Base-by-base conservation (phyloP, 2,888 invertebrate species). In the Phytoseiulus persimilis region DNA sequence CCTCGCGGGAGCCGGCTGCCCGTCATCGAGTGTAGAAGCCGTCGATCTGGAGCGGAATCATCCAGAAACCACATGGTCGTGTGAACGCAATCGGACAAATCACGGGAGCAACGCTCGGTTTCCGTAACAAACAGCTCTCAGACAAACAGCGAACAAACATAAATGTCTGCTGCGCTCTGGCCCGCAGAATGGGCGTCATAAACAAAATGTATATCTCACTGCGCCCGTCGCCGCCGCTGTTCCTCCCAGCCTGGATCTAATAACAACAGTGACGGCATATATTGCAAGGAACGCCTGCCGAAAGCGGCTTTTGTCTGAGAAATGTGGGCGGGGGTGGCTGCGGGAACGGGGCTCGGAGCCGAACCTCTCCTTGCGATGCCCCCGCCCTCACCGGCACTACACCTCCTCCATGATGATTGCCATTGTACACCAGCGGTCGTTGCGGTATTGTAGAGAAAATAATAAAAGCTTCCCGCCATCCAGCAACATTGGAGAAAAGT, bases 361-460 rank as follows among this genome's bases (percentile, higher is more conserved):
- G 65, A 23, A 28, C 65, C 14, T 23, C 65, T 39, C 39, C 39
- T 39, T 39, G 39, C 65, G 65, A 3, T 65, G 65, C 65, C 65
- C 65, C 6, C 6, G 9, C 46, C 46, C 23, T 28, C 65, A 14
- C 65, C 65, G 65, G 18, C 65, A 65, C 65, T 28, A 65, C 65
- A 65, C 65, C 65, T 65, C 65, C 65, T 65, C 65, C 65, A 65
- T 65, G 65, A 65, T 65, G 65, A 65, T 65, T 65, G 65, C 65
- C 65, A 65, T 65, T 65, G 65, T 65, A 65, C 65, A 65, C 65
- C 28, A 14, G 11, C 65, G 65, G 65, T 65, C 65, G 65, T 65
- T 65, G 65, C 65, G 65, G 65, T 65, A 65, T 65, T 65, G 65
- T 65, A 65, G 65, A 65, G 65, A 65, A 65, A 65, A 65, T 65